Evolutionary conservation across 1,140 invertebrate species (phyloP), one percentile per base, ranked within the genome.

Genomic region (Saccostrea glomerata): DNA sequence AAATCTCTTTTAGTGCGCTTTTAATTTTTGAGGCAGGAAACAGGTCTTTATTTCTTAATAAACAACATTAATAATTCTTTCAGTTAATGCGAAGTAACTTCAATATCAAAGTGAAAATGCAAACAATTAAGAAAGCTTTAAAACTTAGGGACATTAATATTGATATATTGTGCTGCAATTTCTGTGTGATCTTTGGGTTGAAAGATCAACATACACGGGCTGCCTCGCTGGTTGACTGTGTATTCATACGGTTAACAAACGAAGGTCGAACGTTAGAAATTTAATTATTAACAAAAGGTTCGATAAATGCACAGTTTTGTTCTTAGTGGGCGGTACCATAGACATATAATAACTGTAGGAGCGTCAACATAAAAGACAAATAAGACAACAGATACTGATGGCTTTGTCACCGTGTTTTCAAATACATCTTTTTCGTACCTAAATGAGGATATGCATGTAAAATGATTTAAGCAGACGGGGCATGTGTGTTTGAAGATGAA

Each of bases 231-330:
- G 7, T 12, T 30, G 15, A 36, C 70, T 77, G 13, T 15, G 70
- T 40, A 77, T 0, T 77, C 25, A 23, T 77, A 15, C 5, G 13
- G 25, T 15, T 30, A 12, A 15, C 23, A 7, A 77, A 11, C 25
- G 25, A 77, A 36, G 70, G 70, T 77, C 70, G 70, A 77, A 30
- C 70, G 25, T 77, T 77, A 25, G 25, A 77, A 77, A 77, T 77
- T 77, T 30, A 77, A 77, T 77, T 30, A 77, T 77, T 77, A 25
- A 77, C 30, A 77, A 77, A 77, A 73, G 7, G 13, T 77, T 77
- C 70, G 23, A 36, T 77, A 30, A 13, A 30, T 2, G 70, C 25
- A 3, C 23, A 77, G 70, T 77, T 77, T 77, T 15, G 23, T 25
- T 17, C 23, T 77, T 11, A 36, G 70, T 77, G 17, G 70, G 70